Base-by-base conservation (phyloP, 2,797 vertebrate species). In the Smutsia temminckii region DNA sequence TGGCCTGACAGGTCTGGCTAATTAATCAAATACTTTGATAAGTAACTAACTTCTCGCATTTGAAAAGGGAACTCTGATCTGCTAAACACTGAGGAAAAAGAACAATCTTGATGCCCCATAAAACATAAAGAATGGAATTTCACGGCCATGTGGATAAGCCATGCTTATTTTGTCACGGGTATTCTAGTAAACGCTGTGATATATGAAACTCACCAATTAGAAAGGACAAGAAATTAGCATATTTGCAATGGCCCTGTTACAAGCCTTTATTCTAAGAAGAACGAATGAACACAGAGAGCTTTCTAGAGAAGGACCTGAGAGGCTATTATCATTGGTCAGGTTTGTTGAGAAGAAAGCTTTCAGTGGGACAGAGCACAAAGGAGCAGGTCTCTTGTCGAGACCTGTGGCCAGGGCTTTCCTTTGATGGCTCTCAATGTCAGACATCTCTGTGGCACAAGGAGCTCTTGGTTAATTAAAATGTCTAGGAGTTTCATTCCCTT, bases 21-120 rank as follows among this genome's bases (percentile, higher is more conserved):
- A 96, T 97, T 96, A 97, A 96, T 96, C 91, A 81, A 96, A 96
- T 92, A 86, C 93, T 94, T 97, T 95, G 94, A 96, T 95, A 95
- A 94, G 80, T 92, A 97, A 96, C 91, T 97, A 96, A 96, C 85
- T 86, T 95, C 57, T 94, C 32, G 0, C 40, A 93, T 95, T 84
- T 96, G 93, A 94, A 93, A 96, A 68, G 87, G 71, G 40, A 96
- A 40, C 34, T 32, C 51, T 94, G 87, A 95, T 93, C 77, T 94
- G 92, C 21, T 68, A 94, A 94, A 95, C 27, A 51, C 53, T 20
- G 17, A 92, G 90, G 53, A n/a, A 95, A 96, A 97, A 93, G 91
- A 94, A 96, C 91, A 95, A 68, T 93, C 75, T 90, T 66, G 68
- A 77, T 46, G 81, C 51, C 42, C 66, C 34, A 93, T 96, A 89